These are phyloP conservation scores for Manis crassicaudata DNA, from an alignment of 2,797 vertebrate species.

Conservation along the genomic window DNA sequence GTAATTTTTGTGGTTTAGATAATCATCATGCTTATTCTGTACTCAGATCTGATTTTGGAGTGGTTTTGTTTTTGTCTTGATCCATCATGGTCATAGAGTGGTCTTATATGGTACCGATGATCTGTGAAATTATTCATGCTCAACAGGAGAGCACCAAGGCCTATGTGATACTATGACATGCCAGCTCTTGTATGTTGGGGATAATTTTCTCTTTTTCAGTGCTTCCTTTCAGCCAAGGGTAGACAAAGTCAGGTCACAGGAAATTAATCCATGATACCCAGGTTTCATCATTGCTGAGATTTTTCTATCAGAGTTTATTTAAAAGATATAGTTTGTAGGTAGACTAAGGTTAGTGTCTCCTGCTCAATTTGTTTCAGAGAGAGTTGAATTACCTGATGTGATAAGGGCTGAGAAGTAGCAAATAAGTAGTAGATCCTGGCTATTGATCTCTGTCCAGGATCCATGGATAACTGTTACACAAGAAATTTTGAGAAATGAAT, in stretches of 20 bases:
- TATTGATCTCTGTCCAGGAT: not conserved
- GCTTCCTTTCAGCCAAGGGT: not conserved
- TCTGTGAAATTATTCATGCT: not conserved
- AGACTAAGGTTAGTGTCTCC: not conserved
- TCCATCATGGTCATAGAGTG: not conserved
- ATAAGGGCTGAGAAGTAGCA: not conserved
- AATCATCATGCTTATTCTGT: not conserved
- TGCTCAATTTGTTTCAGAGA: not conserved
- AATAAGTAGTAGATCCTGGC: not conserved
- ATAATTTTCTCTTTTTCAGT: not conserved
- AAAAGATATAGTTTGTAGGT: not conserved
- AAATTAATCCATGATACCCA: not conserved
- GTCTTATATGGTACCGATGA: not conserved
- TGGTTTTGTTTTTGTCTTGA: not conserved
- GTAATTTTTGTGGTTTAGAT: not conserved
- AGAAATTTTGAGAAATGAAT: not conserved
- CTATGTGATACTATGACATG: not conserved
- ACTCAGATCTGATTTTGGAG: not conserved
- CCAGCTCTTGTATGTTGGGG: not conserved
- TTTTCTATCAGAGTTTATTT: not conserved
- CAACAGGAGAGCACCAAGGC: not conserved
- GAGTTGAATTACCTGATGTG: not conserved
- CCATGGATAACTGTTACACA: not conserved
- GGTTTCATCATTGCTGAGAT: not conserved
- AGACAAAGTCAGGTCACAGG: not conserved